Percentiles rank a stretch among this genome's conserved stretches.
Evolutionary conservation across 1,140 invertebrate species (phyloP).

Genomic region (Pachypsylla venusta): DNA sequence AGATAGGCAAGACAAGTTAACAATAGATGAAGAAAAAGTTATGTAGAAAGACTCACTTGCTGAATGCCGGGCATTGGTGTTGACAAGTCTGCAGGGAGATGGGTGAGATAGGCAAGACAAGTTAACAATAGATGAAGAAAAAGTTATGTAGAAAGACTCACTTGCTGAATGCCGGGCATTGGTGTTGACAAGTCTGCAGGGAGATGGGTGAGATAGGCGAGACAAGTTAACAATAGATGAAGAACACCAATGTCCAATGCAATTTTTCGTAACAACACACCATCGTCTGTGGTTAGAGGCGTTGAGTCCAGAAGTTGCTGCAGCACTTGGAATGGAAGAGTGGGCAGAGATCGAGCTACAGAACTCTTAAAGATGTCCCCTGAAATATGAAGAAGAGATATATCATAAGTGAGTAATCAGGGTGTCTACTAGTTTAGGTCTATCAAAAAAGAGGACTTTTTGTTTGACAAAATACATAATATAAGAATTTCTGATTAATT

Average conservation of each 20-base stretch:
- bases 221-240: constrained; percentile 65
- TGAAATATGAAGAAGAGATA: too few species aligned
- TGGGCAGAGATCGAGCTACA: constrained; percentile 60
- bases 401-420: too few species aligned
- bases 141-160: too few species aligned
- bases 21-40: constrained; percentile 60
- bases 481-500: too few species aligned
- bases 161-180: constrained; percentile 20
- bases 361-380: constrained; percentile 61
- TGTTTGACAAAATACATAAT: too few species aligned
- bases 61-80: too few species aligned
- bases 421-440: too few species aligned
- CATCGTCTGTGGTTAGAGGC: constrained; percentile 65
- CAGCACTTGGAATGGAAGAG: constrained; percentile 73
- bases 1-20: constrained; percentile 76
- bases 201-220: constrained; percentile 81
- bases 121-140: constrained; percentile 65
- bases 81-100: too few species aligned
- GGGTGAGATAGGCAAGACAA: constrained; percentile 76
- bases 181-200: constrained; percentile 31
- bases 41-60: too few species aligned
- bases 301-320: constrained; percentile 62
- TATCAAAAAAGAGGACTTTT: too few species aligned
- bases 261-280: constrained; percentile 54
- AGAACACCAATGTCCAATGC: constrained; percentile 70